Evolutionary conservation across 2,113 vertebrate species (phyloP), one percentile per base, ranked within the genome.

Genomic region (Maccullochella peelii): DNA sequence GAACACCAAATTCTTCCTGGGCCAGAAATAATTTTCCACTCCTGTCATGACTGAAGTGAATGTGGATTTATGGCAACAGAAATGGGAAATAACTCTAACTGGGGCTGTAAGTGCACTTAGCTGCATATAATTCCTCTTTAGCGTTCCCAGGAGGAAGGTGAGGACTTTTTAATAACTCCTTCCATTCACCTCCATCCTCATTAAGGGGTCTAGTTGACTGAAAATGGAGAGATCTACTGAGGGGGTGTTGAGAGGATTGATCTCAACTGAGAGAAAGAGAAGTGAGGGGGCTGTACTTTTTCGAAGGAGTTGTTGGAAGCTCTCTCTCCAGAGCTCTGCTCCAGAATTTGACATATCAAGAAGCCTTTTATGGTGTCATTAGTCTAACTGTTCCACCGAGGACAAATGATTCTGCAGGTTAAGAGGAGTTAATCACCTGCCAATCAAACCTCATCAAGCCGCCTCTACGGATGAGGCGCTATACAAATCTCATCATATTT

Each of bases 391-490:
- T 91, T 91, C 89, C 91, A 74, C 86, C 54, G 89, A 91, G 90
- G 85, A 92, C 82, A 84, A 91, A 89, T 89, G 88, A 93, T 88
- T 94, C 87, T 85, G 75, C 20, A 80, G 94, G 92, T 94, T 94
- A 95, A 93, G 93, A 93, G 88, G 93, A 94, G 92, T 95, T 94
- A 94, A 95, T 94, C 90, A 89, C 91, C 93, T 94, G 93, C 82
- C 94, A 93, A 86, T 95, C 92, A 93, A 92, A 92, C 27, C 86
- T 92, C 92, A 90, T 92, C 92, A 89, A 80, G 90, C 79, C 10
- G 77, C 86, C 87, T 92, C 92, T 82, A 27, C 23, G 69, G 88
- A 90, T 80, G 84, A 92, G 85, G 77, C 76, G 36, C 80, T 87
- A 66, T 74, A 91, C 86, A 89, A 92, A 90, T 91, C 87, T 90